Evolutionary conservation across 37 sponge, comb jelly and placozoan species (phyloP), one percentile per base, ranked within the genome.

Genomic region (Cladorhizidae sp.): DNA sequence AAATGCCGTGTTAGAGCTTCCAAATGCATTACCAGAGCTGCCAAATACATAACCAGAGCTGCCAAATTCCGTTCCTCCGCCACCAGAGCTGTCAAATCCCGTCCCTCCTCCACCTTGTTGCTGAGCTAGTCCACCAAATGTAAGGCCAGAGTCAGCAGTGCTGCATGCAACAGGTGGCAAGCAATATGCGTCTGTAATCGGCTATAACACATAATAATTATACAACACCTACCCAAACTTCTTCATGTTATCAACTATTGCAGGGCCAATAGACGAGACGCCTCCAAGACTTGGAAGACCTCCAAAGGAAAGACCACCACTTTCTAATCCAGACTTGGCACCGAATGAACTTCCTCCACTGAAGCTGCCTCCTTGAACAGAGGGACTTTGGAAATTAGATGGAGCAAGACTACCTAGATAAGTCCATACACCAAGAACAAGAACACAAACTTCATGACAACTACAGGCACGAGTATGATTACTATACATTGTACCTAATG

Each of bases 61-160:
- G 5, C 49, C 49, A 45, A 45, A 45, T 45, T 12, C 9, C 5
- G 5, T 45, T 5, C 49, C 49, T 12, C 49, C 9, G 49, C 49
- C 49, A 12, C 49, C 49, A 45, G 9, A 45, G 49, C 9, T 45
- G 49, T 9, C 5, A 9, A 5, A 45, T 9, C 9, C 8, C 8
- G 49, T 45, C 9, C 49, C 49, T 59, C 61, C 61, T 17, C 15
- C 61, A 28, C 61, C 61, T 59, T 57, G 76, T 41, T 76, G 76
- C 62, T 58, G 61, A 33, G 76, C 76, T 40, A 76, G 76, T 36
- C 40, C 25, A 32, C 76, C 76, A 58, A 76, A 76, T 1, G 62
- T 36, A 28, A 36, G 25, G 28, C 8, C 41, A 76, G 18, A 38
- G 39, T 25, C 61, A 35, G 14, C 39, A 57, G 74, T 1, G 32